A percentile compares a stretch with the other conserved stretches of the same genome.
phyloP scores from a whole-genome alignment of 2,113 vertebrate species.

The Labrus mixtus region DNA sequence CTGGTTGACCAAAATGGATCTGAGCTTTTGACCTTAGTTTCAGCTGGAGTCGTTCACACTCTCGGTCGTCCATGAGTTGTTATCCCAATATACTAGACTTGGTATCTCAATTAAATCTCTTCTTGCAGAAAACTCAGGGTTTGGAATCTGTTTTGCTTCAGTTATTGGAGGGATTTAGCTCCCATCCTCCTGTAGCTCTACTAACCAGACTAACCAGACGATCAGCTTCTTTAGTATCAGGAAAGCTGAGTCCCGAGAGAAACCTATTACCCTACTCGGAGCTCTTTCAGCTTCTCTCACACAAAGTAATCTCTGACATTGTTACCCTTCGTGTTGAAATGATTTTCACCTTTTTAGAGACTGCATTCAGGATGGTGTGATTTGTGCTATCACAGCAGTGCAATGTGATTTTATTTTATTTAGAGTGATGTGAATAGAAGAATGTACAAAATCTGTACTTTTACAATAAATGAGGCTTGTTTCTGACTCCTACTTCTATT shows the following conservation, averaged over 20 bases:
- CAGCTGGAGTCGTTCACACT: no score
- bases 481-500: no score
- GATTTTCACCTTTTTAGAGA: neutral
- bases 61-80: no score
- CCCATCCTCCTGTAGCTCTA: neutral
- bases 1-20: no score
- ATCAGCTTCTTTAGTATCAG: neutral
- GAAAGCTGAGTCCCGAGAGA: slow-evolving; percentile 4
- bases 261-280: neutral
- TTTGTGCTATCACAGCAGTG: no score
- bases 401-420: no score
- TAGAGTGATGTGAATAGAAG: no score
- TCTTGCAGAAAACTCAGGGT: neutral
- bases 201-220: slow-evolving; percentile 25
- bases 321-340: neutral
- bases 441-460: no score
- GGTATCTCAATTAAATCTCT: neutral
- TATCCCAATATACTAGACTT: no score
- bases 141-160: neutral
- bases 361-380: neutral
- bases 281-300: neutral
- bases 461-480: no score
- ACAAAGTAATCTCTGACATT: neutral
- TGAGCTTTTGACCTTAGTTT: no score
- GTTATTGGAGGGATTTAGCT: neutral